Evolutionary conservation across 2,888 invertebrate genomes (phyloP), one percentile per base, ranked within the genome.

Genomic region (Anarsia innoxiella): DNA sequence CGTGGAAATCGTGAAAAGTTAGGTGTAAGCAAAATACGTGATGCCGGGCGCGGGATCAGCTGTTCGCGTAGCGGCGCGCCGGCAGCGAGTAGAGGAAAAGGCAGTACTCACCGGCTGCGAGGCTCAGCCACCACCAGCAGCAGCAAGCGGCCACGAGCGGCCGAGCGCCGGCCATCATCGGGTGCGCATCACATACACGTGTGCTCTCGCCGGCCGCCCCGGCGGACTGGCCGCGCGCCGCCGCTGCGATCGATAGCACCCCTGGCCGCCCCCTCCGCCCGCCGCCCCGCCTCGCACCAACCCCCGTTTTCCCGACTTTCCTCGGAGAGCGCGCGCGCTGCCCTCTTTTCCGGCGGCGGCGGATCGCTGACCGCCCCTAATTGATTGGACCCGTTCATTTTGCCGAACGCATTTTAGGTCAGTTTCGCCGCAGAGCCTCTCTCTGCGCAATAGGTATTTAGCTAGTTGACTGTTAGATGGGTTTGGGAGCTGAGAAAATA

Each of bases 301-400:
- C 64, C 59, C 64, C 69, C 64, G 66, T 83, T n/a, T 83, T 76
- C 79, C 86, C 86, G 79, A 75, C 63, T 77, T 79, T 82, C 73
- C 76, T 66, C 62, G 71, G 83, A 79, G 84, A 86, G 86, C 87
- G 86, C 84, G 80, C 83, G 82, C 84, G 87, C 85, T 86, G 85
- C 78, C 84, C 77, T 73, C 73, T 75, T 82, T 82, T 77, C 78
- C 63, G 56, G 67, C 77, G 71, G 77, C 63, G 56, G 67, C 77
- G 71, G 77, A 80, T 73, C 79, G 82, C 82, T 80, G 83, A 79
- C 83, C 83, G 83, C 74, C 75, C 77, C 76, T 80, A 83, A 84
- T 83, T 84, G 80, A 82, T 83, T 82, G 75, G 72, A 59, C 67
- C 72, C 64, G 74, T 74, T 19, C 69, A 75, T 68, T 75, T 77